Evolutionary conservation across 2,888 invertebrate species (phyloP).

Genomic region (Patella ulyssiponensis): DNA sequence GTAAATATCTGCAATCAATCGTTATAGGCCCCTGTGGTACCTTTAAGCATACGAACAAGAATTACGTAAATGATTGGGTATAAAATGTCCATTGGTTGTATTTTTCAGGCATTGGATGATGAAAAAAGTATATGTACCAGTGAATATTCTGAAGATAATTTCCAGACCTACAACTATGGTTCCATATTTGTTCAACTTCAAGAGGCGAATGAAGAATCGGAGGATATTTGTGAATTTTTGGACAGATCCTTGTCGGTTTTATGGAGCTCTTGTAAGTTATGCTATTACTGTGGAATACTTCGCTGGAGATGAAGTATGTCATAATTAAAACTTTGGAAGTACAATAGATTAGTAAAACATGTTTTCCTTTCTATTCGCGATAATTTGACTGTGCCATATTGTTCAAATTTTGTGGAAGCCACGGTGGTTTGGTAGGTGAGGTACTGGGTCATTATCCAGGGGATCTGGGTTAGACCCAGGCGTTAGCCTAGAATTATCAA

Average conservation of each 20-base stretch:
- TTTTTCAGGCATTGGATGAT: neutral
- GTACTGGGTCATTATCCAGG: no score
- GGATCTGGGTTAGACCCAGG: no score
- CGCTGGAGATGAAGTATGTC: no score
- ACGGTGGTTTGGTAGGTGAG: no score
- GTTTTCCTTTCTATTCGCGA: neutral
- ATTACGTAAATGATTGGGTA: no score
- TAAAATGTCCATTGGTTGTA: no score
- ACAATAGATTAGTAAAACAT: neutral
- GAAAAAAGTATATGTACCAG: neutral
- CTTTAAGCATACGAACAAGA: no score
- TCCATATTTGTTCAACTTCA: constrained; percentile 39
- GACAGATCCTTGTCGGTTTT: constrained; percentile 33
- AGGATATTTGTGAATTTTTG: constrained; percentile 34
- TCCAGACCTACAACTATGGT: constrained; percentile 23
- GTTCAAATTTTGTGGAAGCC: neutral
- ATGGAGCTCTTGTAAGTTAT: constrained; percentile 38
- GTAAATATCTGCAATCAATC: no score
- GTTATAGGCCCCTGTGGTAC: no score
- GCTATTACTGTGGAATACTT: neutral
- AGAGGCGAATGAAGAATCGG: constrained; percentile 35
- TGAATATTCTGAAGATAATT: neutral
- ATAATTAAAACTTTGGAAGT: neutral
- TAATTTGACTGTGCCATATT: neutral
- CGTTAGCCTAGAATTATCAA: no score